A percentile compares a stretch with the other conserved stretches of the same genome.
Evolutionary conservation across 2,113 vertebrate species (phyloP).

Genomic region (Phrynocephalus versicolor): DNA sequence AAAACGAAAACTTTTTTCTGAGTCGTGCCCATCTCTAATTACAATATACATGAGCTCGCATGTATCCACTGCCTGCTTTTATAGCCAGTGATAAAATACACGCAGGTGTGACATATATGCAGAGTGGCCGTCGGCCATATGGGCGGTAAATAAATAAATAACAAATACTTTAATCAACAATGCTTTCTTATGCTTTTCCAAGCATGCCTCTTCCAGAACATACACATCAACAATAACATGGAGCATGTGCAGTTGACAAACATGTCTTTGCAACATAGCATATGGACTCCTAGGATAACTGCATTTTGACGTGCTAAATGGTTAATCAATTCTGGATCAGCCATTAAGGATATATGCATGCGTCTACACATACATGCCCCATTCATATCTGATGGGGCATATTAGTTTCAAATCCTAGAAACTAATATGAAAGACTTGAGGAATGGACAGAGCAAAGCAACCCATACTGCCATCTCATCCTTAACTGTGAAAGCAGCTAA

Average conservation of each 20-base stretch:
- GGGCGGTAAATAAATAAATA: too few species aligned
- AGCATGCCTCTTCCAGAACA: neutral
- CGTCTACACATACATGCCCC: neutral
- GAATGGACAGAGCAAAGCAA: neutral
- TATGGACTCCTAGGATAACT: neutral
- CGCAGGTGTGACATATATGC: neutral
- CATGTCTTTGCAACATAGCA: too few species aligned
- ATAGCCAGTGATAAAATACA: too few species aligned
- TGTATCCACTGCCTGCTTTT: neutral
- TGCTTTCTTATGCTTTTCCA: neutral
- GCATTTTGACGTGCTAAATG: neutral
- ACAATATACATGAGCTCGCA: neutral
- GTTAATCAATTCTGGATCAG: neutral
- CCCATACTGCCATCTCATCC: neutral
- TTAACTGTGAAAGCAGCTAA: neutral
- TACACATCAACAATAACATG: too few species aligned
- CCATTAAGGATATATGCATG: neutral
- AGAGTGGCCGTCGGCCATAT: too few species aligned
- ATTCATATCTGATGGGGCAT: too few species aligned
- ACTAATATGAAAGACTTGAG: neutral
- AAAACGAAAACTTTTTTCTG: too few species aligned
- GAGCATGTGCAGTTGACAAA: neutral
- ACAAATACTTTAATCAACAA: neutral
- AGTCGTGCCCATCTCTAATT: too few species aligned
- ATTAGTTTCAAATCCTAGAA: neutral